Evolutionary conservation across 2,113 vertebrate genomes (phyloP).

Genomic region (Chinchilla lanigera): DNA sequence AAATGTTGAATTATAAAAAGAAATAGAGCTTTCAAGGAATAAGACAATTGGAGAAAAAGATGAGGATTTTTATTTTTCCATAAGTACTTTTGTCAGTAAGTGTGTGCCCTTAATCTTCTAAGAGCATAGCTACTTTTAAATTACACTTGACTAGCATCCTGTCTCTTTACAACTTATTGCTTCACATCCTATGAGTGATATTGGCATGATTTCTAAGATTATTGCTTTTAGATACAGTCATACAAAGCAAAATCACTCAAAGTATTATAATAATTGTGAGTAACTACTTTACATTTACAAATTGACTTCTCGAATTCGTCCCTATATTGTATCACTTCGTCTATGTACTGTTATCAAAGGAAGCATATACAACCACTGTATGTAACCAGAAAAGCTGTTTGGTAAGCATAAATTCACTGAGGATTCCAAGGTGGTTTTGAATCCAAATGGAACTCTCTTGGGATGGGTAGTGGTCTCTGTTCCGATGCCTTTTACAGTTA

Average conservation of each 20-base stretch:
- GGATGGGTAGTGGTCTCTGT: slow-evolving; percentile 50
- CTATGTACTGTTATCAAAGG: not conserved
- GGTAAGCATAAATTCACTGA: not conserved
- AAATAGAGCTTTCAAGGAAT: not conserved
- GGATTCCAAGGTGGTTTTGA: not conserved
- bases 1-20: not conserved
- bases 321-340: not conserved
- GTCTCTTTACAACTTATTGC: not conserved
- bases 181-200: not conserved
- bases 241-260: not conserved
- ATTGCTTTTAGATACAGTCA: not conserved
- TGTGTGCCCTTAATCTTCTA: not conserved
- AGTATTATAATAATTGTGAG: not conserved
- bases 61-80: not conserved
- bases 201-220: not conserved
- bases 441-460: not conserved
- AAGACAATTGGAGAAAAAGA: not conserved
- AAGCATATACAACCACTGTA: not conserved
- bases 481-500: not conserved
- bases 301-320: not conserved
- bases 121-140: not conserved
- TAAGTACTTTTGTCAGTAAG: not conserved
- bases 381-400: not conserved
- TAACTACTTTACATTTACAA: not conserved
- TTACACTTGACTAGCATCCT: not conserved